Percentiles rank a stretch among this genome's conserved stretches.
Conservation (phyloP, 2,888 invertebrate genomes). For the Ormyrus pomaceus region DNA sequence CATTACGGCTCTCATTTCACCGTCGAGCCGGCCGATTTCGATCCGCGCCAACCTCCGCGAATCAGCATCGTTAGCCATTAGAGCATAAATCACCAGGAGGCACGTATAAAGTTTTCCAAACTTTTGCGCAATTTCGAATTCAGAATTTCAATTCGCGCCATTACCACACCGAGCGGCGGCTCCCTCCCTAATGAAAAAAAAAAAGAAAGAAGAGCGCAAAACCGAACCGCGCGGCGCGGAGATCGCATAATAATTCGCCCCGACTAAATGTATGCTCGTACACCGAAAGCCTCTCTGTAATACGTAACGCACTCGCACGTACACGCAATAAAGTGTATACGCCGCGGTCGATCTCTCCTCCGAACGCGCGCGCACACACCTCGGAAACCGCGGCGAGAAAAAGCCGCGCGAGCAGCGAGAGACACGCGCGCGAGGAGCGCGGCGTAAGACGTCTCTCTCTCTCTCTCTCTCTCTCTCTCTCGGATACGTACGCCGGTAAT, state of each 20-base stretch:
- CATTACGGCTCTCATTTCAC: no score
- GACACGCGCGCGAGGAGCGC: neutral
- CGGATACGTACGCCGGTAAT: constrained; percentile 11
- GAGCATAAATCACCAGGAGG: no score
- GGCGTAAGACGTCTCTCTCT: neutral
- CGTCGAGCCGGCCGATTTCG: no score
- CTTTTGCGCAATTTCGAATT: neutral
- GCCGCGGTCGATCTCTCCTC: neutral
- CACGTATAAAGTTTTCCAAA: no score
- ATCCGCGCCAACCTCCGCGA: no score
- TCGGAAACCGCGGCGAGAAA: neutral
- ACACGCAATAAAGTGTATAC: constrained; percentile 2
- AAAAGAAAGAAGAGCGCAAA: no score
- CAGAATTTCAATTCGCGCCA: no score
- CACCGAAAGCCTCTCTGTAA: neutral
- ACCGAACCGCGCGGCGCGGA: no score
- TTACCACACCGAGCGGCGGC: no score
- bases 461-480: neutral
- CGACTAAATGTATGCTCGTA: constrained; percentile 17
- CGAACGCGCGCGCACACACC: neutral
- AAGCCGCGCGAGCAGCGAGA: neutral
- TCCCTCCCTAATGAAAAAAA: no score
- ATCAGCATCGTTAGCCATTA: no score
- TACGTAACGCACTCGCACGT: neutral
- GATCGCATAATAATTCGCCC: no score